phyloP scores from a whole-genome alignment of 64 coral and sea anemone species.

The Anthopleura sola region DNA sequence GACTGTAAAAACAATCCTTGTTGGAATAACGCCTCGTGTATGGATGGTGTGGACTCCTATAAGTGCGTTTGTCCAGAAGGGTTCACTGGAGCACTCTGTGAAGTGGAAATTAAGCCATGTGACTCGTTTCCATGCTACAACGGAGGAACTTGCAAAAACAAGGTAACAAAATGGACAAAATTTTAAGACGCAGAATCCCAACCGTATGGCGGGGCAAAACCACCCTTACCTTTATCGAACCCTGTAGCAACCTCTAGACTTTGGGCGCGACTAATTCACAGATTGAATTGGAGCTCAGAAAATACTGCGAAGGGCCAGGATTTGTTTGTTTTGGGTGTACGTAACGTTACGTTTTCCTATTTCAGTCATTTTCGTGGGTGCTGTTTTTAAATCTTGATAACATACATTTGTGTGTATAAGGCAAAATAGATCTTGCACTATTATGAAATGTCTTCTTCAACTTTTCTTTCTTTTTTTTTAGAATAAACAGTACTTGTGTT shows the following conservation, averaged over 20 bases:
- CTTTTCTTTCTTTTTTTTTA: background rate
- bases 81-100: conserved; percentile 3
- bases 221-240: too few species aligned
- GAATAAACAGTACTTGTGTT: background rate
- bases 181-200: background rate
- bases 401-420: too few species aligned
- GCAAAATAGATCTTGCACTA: background rate
- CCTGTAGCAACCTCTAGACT: too few species aligned
- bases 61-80: conserved; percentile 8
- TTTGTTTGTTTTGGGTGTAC: too few species aligned
- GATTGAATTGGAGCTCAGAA: too few species aligned
- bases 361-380: too few species aligned
- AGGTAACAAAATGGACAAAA: conserved; percentile 4
- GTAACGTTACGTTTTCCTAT: too few species aligned
- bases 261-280: too few species aligned
- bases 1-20: conserved; percentile 66
- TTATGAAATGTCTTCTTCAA: too few species aligned
- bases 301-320: too few species aligned
- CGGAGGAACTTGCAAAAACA: conserved; percentile 39
- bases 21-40: conserved; percentile 59
- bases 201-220: background rate
- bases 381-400: too few species aligned
- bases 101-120: conserved; percentile 21
- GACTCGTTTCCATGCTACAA: conserved; percentile 41
- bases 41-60: conserved; percentile 35